These are phyloP conservation scores for Melanogrammus aeglefinus DNA, from an alignment of 2,797 vertebrate genomes.

Conservation along the genomic window DNA sequence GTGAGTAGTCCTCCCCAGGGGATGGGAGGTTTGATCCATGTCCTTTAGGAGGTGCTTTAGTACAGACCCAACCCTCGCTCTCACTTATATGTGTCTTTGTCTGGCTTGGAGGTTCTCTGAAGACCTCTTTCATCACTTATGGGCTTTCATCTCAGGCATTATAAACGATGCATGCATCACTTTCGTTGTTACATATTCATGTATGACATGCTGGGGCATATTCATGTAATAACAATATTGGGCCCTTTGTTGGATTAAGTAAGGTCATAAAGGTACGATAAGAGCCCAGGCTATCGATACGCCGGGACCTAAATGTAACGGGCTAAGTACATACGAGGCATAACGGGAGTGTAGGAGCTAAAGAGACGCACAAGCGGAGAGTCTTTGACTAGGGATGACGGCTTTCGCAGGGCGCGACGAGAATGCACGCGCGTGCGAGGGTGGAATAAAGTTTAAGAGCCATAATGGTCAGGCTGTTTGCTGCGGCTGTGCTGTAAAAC, in stretches of 20 bases:
- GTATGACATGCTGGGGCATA: not conserved
- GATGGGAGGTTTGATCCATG: conserved; percentile 2
- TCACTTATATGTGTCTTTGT: not conserved
- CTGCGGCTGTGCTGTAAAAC: conserved; percentile 8
- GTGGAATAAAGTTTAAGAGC: conserved; percentile 8
- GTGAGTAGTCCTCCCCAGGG: not conserved
- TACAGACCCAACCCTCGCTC: not conserved
- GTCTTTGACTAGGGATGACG: not conserved
- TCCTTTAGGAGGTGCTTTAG: not conserved
- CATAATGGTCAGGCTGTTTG: not conserved
- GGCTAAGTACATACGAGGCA: not conserved
- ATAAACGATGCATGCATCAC: not conserved
- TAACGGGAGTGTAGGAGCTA: not conserved
- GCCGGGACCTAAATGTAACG: not conserved
- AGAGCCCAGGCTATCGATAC: not conserved
- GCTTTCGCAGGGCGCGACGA: not conserved
- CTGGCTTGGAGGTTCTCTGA: not conserved
- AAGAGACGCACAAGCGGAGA: not conserved
- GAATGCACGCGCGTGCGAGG: not conserved
- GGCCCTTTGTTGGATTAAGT: not conserved
- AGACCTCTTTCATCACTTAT: not conserved
- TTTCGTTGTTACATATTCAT: not conserved
- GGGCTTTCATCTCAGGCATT: not conserved
- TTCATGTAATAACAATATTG: not conserved
- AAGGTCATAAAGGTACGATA: not conserved